Evolutionary conservation across 2,888 invertebrate species (phyloP).

Genomic region (Sminthurides aquaticus): DNA sequence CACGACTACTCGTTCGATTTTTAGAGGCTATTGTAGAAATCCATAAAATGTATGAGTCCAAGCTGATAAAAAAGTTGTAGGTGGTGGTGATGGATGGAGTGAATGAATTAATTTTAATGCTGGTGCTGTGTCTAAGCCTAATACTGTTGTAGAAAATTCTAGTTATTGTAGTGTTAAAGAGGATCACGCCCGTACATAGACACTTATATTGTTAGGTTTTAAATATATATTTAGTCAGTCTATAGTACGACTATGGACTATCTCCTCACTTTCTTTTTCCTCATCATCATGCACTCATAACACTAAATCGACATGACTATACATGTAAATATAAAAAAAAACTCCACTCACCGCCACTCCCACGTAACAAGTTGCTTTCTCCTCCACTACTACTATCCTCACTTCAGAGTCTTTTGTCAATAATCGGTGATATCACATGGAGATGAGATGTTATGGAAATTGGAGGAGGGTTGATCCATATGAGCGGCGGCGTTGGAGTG

Average conservation of each 20-base stretch:
- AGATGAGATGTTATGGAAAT: too few species aligned
- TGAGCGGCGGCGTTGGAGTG: too few species aligned
- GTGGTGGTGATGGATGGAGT: too few species aligned
- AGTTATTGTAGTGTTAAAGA: neutral
- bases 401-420: too few species aligned
- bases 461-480: too few species aligned
- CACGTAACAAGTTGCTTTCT: neutral
- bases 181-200: neutral
- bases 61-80: neutral
- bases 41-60: neutral
- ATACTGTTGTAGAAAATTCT: neutral
- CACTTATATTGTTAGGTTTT: too few species aligned
- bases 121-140: neutral
- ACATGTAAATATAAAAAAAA: neutral
- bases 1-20: too few species aligned
- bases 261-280: neutral
- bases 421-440: too few species aligned
- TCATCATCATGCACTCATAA: neutral
- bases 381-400: neutral
- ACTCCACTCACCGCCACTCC: neutral
- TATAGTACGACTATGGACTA: too few species aligned
- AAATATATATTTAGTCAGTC: too few species aligned
- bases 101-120: neutral
- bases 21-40: too few species aligned
- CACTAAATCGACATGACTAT: neutral